Evolutionary conservation across 2,113 vertebrate genomes (phyloP).

Genomic region (Gila orcuttii): DNA sequence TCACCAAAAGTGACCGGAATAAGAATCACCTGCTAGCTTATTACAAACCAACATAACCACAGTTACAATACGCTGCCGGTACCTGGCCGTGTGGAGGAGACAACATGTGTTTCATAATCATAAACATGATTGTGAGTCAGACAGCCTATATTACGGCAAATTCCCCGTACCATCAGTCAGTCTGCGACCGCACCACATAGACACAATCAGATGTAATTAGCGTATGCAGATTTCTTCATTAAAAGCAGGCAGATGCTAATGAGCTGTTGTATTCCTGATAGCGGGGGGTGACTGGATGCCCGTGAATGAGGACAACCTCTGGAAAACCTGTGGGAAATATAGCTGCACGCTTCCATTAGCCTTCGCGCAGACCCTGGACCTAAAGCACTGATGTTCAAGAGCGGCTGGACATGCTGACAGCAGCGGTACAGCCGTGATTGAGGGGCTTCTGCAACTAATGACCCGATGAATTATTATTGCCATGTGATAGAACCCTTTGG

Average conservation of each 20-base stretch:
- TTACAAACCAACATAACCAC: conserved; percentile 42
- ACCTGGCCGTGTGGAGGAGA: conserved; percentile 46
- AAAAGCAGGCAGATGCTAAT: conserved; percentile 59
- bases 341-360: conserved; percentile 47
- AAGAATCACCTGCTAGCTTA: conserved; percentile 40
- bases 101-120: conserved; percentile 60
- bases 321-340: conserved; percentile 40
- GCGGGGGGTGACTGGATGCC: conserved; percentile 29
- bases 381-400: not conserved
- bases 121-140: conserved; percentile 51
- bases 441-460: conserved; percentile 12
- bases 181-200: conserved; percentile 51
- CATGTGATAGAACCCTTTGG: conserved; percentile 2
- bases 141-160: conserved; percentile 48
- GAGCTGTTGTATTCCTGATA: conserved; percentile 58
- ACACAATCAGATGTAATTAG: conserved; percentile 61
- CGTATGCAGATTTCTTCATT: conserved; percentile 61
- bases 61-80: conserved; percentile 36
- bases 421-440: conserved; percentile 35
- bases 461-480: conserved; percentile 43
- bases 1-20: not conserved
- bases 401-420: conserved; percentile 1
- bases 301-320: conserved; percentile 46
- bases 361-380: not conserved
- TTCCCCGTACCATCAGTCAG: conserved; percentile 56